These are phyloP conservation scores for Neomicropteryx cornuta DNA, from an alignment of 1,140 invertebrate species.

Conservation along the genomic window DNA sequence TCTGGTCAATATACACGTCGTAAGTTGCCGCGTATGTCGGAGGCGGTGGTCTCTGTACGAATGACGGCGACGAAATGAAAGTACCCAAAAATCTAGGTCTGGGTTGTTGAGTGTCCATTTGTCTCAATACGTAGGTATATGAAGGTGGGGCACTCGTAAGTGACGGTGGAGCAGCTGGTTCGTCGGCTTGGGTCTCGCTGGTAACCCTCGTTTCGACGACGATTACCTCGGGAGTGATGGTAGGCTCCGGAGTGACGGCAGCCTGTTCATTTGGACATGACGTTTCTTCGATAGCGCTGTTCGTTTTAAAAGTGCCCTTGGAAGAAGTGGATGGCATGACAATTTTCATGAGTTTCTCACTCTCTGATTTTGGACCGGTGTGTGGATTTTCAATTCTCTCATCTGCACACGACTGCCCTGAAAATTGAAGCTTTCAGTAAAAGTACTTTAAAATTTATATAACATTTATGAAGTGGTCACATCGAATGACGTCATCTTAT, in stretches of 20 bases:
- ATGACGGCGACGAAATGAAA: conserved; percentile 31
- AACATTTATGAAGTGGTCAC: too few species aligned
- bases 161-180: conserved; percentile 27
- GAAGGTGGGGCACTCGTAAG: conserved; percentile 31
- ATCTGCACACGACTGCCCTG: too few species aligned
- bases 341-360: too few species aligned
- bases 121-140: conserved; percentile 31
- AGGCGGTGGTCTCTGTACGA: conserved; percentile 27
- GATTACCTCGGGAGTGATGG: too few species aligned
- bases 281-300: conserved; percentile 17
- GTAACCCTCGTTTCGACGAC: too few species aligned
- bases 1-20: conserved; percentile 28
- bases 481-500: too few species aligned
- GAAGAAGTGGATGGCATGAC: too few species aligned
- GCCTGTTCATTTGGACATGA: conserved; percentile 3
- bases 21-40: conserved; percentile 31
- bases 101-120: conserved; percentile 23
- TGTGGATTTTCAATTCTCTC: too few species aligned
- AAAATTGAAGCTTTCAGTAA: too few species aligned
- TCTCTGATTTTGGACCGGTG: too few species aligned
- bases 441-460: too few species aligned
- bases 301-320: conserved; percentile 17
- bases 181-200: too few species aligned
- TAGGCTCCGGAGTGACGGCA: not conserved
- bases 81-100: conserved; percentile 30